Evolutionary conservation across 1,140 invertebrate species (phyloP).

Genomic region (Ruditapes philippinarum): DNA sequence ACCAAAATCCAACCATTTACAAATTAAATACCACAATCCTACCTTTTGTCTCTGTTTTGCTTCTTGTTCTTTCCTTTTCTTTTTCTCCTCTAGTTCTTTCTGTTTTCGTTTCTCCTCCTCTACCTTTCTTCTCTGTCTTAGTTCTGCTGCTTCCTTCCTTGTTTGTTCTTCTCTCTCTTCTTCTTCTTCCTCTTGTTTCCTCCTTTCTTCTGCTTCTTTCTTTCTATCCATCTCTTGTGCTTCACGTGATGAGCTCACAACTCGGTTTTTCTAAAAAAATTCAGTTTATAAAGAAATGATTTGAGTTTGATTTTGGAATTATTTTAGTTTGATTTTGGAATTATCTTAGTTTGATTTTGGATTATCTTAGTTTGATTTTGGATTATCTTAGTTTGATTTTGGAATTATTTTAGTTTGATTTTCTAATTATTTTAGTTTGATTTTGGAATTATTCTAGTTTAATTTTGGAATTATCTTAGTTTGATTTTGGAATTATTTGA

Average conservation of each 20-base stretch:
- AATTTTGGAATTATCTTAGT: no score
- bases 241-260: slow-evolving; percentile 71
- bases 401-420: no score
- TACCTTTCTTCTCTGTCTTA: slow-evolving; percentile 34
- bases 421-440: no score
- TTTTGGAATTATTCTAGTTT: no score
- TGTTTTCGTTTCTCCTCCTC: slow-evolving; percentile 60
- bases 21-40: neutral
- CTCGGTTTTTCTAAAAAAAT: slow-evolving; percentile 74
- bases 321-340: no score
- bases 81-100: slow-evolving; percentile 48
- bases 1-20: no score
- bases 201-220: slow-evolving; percentile 68
- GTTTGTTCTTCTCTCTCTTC: slow-evolving; percentile 69
- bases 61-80: slow-evolving; percentile 53
- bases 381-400: no score
- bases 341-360: no score
- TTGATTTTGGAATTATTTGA: no score
- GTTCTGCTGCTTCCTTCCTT: slow-evolving; percentile 62
- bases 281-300: neutral
- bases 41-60: slow-evolving; percentile 9
- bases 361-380: no score
- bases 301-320: no score
- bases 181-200: slow-evolving; percentile 60
- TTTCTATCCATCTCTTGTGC: slow-evolving; percentile 72